Percentiles rank a stretch among this genome's conserved stretches.
phyloP scores from a whole-genome alignment of 1,140 invertebrate genomes.

The Drosophila prosaltans region DNA sequence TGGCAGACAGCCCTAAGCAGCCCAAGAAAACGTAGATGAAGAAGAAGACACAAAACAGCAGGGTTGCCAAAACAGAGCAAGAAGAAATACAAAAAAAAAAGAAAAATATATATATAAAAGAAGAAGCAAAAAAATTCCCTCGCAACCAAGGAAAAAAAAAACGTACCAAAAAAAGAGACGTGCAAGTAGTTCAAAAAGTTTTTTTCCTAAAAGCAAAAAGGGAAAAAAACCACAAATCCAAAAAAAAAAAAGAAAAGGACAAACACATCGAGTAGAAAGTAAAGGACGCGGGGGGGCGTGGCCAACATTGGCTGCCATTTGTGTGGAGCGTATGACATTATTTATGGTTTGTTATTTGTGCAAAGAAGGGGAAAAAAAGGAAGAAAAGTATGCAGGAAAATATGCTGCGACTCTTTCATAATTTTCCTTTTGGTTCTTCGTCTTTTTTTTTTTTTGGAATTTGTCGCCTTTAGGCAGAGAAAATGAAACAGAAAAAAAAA shows the following conservation, averaged over 20 bases:
- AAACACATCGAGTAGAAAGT: constrained; percentile 21
- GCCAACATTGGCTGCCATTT: constrained; percentile 78
- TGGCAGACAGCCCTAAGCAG: constrained; percentile 64
- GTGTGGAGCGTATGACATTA: constrained; percentile 76
- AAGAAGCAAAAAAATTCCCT: constrained; percentile 3
- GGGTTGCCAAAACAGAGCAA: constrained; percentile 64
- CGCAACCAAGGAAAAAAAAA: constrained; percentile 35
- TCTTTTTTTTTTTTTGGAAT: constrained; percentile 25
- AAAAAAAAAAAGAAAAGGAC: constrained; percentile 35
- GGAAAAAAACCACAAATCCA: constrained; percentile 34
- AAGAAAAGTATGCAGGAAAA: constrained; percentile 74
- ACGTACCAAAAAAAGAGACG: constrained; percentile 64
- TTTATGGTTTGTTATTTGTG: constrained; percentile 81
- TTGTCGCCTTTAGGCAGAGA: constrained; percentile 15
- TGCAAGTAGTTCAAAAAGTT: constrained; percentile 81
- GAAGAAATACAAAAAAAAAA: constrained; percentile 27
- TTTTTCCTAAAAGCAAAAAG: constrained; percentile 74
- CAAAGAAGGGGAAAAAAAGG: constrained; percentile 17
- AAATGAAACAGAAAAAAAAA: constrained; percentile 51
- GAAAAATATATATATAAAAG: constrained; percentile 27
- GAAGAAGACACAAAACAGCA: constrained; percentile 77
- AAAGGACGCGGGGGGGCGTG: constrained; percentile 51
- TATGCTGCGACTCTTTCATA: constrained; percentile 80
- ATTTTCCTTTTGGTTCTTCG: constrained; percentile 48
- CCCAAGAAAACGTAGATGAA: constrained; percentile 52